Conservation (phyloP, 2,888 invertebrate genomes). For the Eupeodes luniger region DNA sequence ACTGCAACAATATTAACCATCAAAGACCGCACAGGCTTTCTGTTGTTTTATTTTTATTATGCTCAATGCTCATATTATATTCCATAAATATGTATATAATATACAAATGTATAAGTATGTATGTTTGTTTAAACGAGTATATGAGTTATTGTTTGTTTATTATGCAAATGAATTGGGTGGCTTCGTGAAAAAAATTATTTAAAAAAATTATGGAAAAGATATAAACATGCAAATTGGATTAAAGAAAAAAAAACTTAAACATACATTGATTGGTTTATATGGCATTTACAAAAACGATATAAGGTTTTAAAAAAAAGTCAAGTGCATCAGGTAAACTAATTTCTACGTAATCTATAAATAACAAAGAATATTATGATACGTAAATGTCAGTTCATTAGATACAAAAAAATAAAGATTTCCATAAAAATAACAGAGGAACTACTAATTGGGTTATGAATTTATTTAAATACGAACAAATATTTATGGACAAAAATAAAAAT, state of each 20-base stretch:
- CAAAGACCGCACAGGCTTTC: not conserved
- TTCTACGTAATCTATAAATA: too few species aligned
- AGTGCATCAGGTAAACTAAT: not conserved
- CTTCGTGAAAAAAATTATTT: constrained; percentile 6
- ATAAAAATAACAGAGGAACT: too few species aligned
- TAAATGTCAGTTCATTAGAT: too few species aligned
- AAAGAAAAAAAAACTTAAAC: not conserved
- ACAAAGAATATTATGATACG: too few species aligned
- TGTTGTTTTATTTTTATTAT: constrained; percentile 4
- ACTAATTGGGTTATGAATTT: too few species aligned
- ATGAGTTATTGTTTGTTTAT: constrained; percentile 22
- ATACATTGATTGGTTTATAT: not conserved
- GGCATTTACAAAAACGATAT: not conserved
- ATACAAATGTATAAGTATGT: too few species aligned
- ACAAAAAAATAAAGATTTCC: too few species aligned
- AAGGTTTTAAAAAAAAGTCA: constrained; percentile 5
- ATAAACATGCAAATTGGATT: constrained; percentile 1
- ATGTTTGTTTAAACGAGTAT: not conserved
- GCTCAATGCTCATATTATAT: not conserved
- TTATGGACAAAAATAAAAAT: too few species aligned
- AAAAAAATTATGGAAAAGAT: not conserved
- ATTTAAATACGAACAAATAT: too few species aligned
- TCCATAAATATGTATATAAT: too few species aligned
- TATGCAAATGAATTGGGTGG: constrained; percentile 13
- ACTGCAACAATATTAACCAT: not conserved